Evolutionary conservation across 2,888 invertebrate species (phyloP), one percentile per base, ranked within the genome.

Genomic region (Ptychoptera contaminata): DNA sequence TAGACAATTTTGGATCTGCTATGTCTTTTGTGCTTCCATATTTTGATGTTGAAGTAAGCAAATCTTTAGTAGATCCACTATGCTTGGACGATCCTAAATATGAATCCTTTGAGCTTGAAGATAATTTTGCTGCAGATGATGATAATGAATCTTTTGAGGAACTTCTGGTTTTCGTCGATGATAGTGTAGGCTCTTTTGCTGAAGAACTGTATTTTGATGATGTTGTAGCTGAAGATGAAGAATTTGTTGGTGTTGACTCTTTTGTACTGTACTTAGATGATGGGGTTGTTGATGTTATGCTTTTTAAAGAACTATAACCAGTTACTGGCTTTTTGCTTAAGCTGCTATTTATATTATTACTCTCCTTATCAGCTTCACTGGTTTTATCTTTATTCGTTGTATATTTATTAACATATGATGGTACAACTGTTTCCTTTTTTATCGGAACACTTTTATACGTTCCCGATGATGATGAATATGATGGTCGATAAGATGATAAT

Each of bases 381-480:
- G 50, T 40, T 15, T 52, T 48, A 30, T 49, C 51, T 35, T 46
- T 42, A 35, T 46, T 29, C 37, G 51, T 43, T 32, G 55, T 51
- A 48, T 62, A 63, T 31, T 62, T 62, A 49, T 61, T 63, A 5
- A 56, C 55, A 43, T 62, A 64, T 43, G 57, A 53, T 12, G 56
- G 51, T 5, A 31, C 10, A 38, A 50, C 40, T 42, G 46, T 54
- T 41, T 65, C 65, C 7, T 63, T 58, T 47, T 65, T 65, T 1
- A 64, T 53, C 9, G 42, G 42, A 29, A 48, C 42, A 44, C 52
- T 52, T 29, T 65, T 61, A 49, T 66, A 66, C 1, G 65, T 65
- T 9, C 66, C 66, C 1, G 65, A 63, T 0, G 65, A 63, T 1
- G 64, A 62, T 0, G 65, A 64, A 45, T 64, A 66, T 1, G 65